Conservation (phyloP, 2,113 vertebrate species). For the Tapirus terrestris region DNA sequence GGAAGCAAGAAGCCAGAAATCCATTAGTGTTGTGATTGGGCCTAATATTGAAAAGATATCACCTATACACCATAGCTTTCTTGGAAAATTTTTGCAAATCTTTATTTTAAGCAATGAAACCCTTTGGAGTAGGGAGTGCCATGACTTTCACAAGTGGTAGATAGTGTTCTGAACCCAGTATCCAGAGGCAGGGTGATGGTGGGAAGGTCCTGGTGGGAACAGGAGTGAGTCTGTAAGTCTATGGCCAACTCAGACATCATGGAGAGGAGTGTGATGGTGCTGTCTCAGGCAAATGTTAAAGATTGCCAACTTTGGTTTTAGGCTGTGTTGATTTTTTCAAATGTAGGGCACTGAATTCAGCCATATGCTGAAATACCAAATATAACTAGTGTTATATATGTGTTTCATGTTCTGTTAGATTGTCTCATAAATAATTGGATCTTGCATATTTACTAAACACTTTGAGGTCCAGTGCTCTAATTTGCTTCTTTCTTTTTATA, state of each 20-base stretch:
- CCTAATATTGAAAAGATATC: neutral
- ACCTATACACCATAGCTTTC: neutral
- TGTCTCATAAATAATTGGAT: neutral
- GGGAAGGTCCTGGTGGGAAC: neutral
- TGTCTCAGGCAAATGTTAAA: neutral
- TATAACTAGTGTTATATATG: neutral
- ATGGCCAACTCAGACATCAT: neutral
- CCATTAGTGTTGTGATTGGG: neutral
- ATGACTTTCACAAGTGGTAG: neutral
- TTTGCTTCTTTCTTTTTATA: slow-evolving; percentile 17
- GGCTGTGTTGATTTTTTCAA: neutral
- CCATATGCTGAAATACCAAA: neutral
- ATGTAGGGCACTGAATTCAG: slow-evolving; percentile 14
- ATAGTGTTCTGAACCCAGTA: neutral
- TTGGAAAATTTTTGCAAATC: neutral
- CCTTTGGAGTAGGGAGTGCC: neutral
- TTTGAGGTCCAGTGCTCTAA: neutral
- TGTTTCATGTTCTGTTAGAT: neutral
- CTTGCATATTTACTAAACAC: neutral
- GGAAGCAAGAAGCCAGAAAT: neutral
- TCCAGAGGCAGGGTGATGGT: neutral
- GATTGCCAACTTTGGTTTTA: neutral
- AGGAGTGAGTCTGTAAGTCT: neutral
- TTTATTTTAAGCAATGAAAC: neutral
- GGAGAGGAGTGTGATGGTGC: neutral